Base-by-base conservation (phyloP, 2,888 invertebrate genomes). In the Zaprionus bogoriensis region DNA sequence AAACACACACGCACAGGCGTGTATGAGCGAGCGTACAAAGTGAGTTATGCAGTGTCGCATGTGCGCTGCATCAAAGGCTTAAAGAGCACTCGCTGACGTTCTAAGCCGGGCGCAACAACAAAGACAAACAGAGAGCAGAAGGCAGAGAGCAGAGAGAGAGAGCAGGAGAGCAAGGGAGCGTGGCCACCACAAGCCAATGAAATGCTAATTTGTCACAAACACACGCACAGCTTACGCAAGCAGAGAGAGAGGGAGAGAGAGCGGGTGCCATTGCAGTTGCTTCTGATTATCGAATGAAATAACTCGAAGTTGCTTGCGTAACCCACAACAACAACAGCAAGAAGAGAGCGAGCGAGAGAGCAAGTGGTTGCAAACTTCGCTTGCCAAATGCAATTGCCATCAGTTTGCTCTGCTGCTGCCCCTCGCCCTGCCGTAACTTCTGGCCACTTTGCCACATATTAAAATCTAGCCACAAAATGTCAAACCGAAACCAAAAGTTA, bases 391-490 rank as follows among this genome's bases (percentile, higher is more conserved):
- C 67, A 64, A 52, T 75, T 61, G 47, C 39, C 54, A 60, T 72
- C 55, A 60, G 20, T 52, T 71, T 47, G 20, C 38, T 5, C 10
- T 14, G 0, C 23, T 3, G 12, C 12, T 41, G 23, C 19, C 39
- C 12, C 36, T 20, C 6, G 17, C 23, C 22, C 27, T 25, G 66
- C 60, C 67, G 67, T 65, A 80, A 80, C 85, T 80, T 84, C 69
- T 72, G 62, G 45, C 71, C 76, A 81, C 76, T 79, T 64, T 70
- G 51, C 60, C 69, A 74, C 74, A 85, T 82, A 79, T 85, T 77
- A 82, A 83, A 79, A 79, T 86, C 64, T 65, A 72, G 72, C 82
- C 77, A 80, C 86, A 83, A 70, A 82, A 83, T 86, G 86, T 83
- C 81, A 82, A 82, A 80, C 80, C 67, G 67, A 75, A 83, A 83